Base-by-base conservation (phyloP, 2,113 vertebrate species). In the Isurus oxyrinchus region DNA sequence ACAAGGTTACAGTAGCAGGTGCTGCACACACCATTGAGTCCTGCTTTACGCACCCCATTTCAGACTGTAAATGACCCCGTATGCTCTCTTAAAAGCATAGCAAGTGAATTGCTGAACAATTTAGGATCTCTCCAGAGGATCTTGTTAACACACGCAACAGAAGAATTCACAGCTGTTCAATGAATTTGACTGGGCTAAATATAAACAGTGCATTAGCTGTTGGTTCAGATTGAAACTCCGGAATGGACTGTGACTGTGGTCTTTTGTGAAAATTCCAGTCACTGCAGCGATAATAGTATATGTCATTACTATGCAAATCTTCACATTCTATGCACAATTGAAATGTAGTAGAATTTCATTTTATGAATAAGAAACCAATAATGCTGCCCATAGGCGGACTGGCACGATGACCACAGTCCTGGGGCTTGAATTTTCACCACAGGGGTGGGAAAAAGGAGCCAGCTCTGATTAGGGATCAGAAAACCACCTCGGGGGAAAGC, bases 141-240 rank as follows among this genome's bases (percentile, higher is more conserved):
- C 66, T 95, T 55, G 94, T 72, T 95, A 95, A 95, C 94, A 44
- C 44, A 10, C 49, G 53, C 40, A 31, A 10, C 49, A 95, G 67
- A 95, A 72, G 67, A 53, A 95, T 95, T 95, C 49, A 53, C 94
- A 95, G 94, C 94, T 95, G 94, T 76, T 95, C 44, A 35, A 76
- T 53, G 94, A 72, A 72, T 53, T 95, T 72, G 44, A 55, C 94
- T 72, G 40, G n/a, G 49, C 44, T 95, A 72, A 95, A 95, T 95
- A 95, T 95, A 55, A 31, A 95, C 10, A 21, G 44, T 2, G 40
- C 63, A 49, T 95, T 67, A 76, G 27, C 10, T 59, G 31, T 49
- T 95, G 11, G 66, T 76, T 72, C 66, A 55, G 27, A n/a, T 55
- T 59, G 27, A 72, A 49, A 76, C 40, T 91, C 88, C 19, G 25